Base-by-base conservation (phyloP, 2,888 invertebrate species). In the Tinea semifulvella region DNA sequence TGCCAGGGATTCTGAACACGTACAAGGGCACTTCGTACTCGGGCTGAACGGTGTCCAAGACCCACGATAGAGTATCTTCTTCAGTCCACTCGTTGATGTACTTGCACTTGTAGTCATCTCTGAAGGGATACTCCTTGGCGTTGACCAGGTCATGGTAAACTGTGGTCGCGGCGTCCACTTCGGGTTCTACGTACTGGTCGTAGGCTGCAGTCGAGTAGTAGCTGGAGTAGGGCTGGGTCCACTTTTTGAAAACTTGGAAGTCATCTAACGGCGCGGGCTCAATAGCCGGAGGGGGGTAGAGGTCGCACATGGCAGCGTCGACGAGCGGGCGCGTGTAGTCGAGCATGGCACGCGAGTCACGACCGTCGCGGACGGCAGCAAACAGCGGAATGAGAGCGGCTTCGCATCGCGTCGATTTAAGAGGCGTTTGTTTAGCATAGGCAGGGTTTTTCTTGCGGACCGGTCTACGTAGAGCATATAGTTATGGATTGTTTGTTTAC, bases 11-110 rank as follows among this genome's bases (percentile, higher is more conserved):
- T 51, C 63, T 63, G 56, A 83, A 81, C 51, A 77, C 75, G 53
- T 70, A 68, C 50, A 68, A 70, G 2, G 80, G 72, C 17, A 83
- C 60, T 42, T 79, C 73, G 46, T 65, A 68, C 51, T 77, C 75
- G 54, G 68, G 56, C 48, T 66, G 63, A 4, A 68, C 63, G 26
- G 72, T 68, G 47, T 79, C 75, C 45, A 74, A 59, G 46, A 83
- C 57, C 86, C 86, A 86, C 48, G 81, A 74, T 45, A 81, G 68
- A 28, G 85, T 82, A 57, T 86, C 86, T 10, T 80, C 79, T 46
- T 80, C 77, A 50, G 61, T 80, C 86, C 86, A 86, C 11, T 80
- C 70, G 48, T 62, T 60, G 25, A 85, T 66, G 36, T 72, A 67
- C 55, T 85, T 85, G 54, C 67, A 68, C 48, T 71, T 72, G 85